Conservation (phyloP, 2,888 invertebrate species). For the Lamellibrachia satsuma region DNA sequence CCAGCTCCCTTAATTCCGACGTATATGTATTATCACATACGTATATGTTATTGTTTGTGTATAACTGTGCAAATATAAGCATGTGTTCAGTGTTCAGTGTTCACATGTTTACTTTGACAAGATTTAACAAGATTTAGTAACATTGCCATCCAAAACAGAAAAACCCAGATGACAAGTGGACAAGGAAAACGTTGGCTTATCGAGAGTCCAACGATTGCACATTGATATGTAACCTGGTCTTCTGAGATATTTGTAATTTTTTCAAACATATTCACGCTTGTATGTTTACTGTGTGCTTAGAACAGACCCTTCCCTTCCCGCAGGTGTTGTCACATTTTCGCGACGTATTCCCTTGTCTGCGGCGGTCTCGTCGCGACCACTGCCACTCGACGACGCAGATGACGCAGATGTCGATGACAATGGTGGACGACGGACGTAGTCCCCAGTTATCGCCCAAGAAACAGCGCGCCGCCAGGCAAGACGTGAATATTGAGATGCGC, state of each 20-base stretch:
- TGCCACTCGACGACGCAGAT: background rate
- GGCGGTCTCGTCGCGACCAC: background rate
- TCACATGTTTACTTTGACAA: background rate
- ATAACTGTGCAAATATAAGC: background rate
- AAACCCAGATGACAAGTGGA: no score
- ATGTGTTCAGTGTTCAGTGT: background rate
- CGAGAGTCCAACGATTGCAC: no score
- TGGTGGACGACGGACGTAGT: background rate
- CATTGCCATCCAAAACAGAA: no score
- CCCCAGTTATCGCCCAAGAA: background rate
- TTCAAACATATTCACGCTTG: background rate
- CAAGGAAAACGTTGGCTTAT: no score
- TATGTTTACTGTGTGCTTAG: background rate
- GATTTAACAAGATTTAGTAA: no score
- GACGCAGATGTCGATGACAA: slow-evolving; percentile 17
- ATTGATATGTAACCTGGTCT: no score
- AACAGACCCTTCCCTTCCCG: background rate
- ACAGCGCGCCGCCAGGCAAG: background rate
- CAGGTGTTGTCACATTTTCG: background rate
- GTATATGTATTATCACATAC: no score
- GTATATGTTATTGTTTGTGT: no score
- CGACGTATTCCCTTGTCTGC: background rate
- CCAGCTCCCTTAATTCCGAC: no score
- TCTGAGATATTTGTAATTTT: background rate
- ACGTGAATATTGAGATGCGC: background rate